Percentiles rank a stretch among this genome's conserved stretches.
phyloP scores from a whole-genome alignment of 2,797 vertebrate genomes.

The Eidolon dupreanum region DNA sequence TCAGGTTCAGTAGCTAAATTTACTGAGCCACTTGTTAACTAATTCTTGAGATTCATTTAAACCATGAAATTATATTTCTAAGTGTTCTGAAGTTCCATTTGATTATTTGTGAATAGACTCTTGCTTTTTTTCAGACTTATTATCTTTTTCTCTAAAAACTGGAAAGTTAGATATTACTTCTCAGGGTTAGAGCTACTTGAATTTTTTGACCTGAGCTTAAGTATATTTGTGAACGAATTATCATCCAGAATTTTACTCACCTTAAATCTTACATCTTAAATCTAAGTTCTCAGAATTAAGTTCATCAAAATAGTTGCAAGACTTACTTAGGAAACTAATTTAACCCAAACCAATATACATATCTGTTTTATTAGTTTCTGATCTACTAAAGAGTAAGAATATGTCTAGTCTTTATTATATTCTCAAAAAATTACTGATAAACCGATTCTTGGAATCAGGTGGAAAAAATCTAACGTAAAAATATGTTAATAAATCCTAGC shows the following conservation, averaged over 20 bases:
- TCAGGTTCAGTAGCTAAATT: neutral
- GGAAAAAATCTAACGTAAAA: neutral
- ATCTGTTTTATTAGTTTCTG: neutral
- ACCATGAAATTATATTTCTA: neutral
- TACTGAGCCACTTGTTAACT: neutral
- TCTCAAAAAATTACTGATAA: slow-evolving; percentile 42
- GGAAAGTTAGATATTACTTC: neutral
- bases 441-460: neutral
- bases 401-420: neutral
- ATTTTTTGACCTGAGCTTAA: slow-evolving; percentile 26
- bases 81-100: slow-evolving; percentile 21
- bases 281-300: slow-evolving; percentile 5
- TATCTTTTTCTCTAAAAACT: slow-evolving; percentile 34
- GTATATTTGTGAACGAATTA: neutral
- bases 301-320: neutral
- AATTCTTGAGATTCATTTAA: slow-evolving; percentile 6
- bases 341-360: neutral
- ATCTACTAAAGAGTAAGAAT: neutral
- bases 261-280: neutral
- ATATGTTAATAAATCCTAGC: neutral
- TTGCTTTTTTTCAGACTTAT: neutral
- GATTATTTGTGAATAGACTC: neutral
- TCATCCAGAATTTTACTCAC: neutral
- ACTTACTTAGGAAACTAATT: slow-evolving; percentile 21
- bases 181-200: neutral